These are phyloP conservation scores for Microcebus ravelobensis DNA, from an alignment of 2,113 vertebrate genomes.

Conservation along the genomic window DNA sequence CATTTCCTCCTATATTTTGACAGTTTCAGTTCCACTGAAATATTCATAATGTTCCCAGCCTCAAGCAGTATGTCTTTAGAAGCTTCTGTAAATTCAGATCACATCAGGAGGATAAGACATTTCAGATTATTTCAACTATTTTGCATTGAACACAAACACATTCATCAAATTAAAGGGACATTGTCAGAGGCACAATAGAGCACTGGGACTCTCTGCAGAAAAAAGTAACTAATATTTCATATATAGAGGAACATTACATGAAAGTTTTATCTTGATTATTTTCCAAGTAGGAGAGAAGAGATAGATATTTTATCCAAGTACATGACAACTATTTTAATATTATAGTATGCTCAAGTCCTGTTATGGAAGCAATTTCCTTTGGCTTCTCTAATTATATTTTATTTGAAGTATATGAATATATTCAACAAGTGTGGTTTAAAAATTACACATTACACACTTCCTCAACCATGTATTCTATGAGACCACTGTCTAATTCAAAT, in stretches of 20 bases:
- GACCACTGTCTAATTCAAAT: background rate
- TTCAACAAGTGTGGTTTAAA: background rate
- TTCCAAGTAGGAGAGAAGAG: background rate
- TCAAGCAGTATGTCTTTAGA: conserved; percentile 52
- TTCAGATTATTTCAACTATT: conserved; percentile 67
- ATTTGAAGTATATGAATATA: background rate
- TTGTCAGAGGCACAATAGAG: conserved; percentile 58
- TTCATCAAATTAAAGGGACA: conserved; percentile 74
- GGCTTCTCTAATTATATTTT: background rate
- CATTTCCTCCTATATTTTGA: conserved; percentile 69
- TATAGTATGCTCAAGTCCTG: background rate
- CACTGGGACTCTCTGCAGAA: background rate
- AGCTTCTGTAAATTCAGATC: conserved; percentile 71
- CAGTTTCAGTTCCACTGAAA: conserved; percentile 66
- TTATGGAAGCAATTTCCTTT: background rate
- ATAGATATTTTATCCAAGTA: background rate
- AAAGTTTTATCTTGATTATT: conserved; percentile 15
- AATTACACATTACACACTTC: background rate
- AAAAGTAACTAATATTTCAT: conserved; percentile 48
- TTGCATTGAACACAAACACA: conserved; percentile 61
- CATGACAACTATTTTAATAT: conserved; percentile 1
- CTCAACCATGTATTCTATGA: background rate
- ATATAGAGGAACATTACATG: background rate
- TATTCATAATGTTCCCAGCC: conserved; percentile 64
- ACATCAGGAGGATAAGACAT: conserved; percentile 56